phyloP scores from a whole-genome alignment of 2,888 invertebrate genomes.

The Parasteatoda lunata region DNA sequence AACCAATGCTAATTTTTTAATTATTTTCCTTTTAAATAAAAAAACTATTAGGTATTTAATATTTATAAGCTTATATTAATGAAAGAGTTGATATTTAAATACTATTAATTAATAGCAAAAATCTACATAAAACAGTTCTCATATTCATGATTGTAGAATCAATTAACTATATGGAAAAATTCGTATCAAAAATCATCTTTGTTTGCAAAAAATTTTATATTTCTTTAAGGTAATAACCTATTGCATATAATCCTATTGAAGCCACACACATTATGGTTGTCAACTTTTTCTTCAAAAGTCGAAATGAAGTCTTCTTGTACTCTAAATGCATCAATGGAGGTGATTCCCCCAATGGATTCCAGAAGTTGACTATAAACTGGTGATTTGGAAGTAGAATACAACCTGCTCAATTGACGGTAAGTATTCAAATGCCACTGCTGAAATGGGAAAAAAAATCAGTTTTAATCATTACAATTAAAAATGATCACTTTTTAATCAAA shows the following conservation, averaged over 20 bases:
- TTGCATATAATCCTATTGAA: constrained; percentile 35
- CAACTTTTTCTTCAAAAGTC: constrained; percentile 69
- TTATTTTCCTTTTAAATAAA: no score
- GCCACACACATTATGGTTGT: constrained; percentile 70
- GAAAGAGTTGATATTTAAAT: no score
- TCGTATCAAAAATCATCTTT: no score
- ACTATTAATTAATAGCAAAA: no score
- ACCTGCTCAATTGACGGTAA: constrained; percentile 76
- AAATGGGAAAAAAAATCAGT: constrained; percentile 49
- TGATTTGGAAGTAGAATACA: constrained; percentile 76
- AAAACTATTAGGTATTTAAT: no score
- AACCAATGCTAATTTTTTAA: no score
- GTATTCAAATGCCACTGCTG: constrained; percentile 76
- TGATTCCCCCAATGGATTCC: constrained; percentile 76
- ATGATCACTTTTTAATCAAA: not conserved
- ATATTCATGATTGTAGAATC: no score
- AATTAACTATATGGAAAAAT: no score
- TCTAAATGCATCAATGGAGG: constrained; percentile 71
- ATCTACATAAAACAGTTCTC: no score
- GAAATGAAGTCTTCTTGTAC: constrained; percentile 58
- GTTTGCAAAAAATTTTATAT: not conserved
- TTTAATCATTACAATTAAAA: not conserved
- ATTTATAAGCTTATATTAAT: no score
- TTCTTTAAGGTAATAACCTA: constrained; percentile 27
- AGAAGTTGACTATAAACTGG: constrained; percentile 77